A percentile compares a stretch with the other conserved stretches of the same genome.
Evolutionary conservation across 2,797 vertebrate species (phyloP).

Genomic region (Etheostoma nigrum): DNA sequence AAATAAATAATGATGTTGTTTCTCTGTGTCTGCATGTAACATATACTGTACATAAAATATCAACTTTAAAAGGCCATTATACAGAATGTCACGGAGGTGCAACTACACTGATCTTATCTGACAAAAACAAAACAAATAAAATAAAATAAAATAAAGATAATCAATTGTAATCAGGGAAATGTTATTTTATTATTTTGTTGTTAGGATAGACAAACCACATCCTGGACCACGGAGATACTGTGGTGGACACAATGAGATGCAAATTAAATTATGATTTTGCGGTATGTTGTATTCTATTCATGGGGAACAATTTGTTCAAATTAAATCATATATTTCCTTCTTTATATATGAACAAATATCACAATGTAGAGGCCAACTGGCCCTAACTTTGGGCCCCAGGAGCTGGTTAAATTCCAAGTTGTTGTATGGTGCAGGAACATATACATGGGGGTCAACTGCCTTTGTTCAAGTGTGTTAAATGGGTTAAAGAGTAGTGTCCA

Average conservation of each 20-base stretch:
- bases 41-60: background rate
- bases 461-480: slow-evolving; percentile 63
- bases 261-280: background rate
- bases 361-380: background rate
- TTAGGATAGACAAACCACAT: background rate
- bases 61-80: background rate
- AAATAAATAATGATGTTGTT: background rate
- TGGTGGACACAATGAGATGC: background rate
- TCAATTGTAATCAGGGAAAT: too few species aligned
- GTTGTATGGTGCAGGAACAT: slow-evolving; percentile 40
- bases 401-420: slow-evolving; percentile 54
- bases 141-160: background rate
- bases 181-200: background rate
- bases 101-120: background rate
- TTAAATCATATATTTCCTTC: background rate
- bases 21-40: background rate
- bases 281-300: background rate
- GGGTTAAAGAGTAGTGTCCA: slow-evolving; percentile 65
- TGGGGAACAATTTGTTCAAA: background rate
- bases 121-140: background rate
- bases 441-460: slow-evolving; percentile 50
- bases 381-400: slow-evolving; percentile 20
- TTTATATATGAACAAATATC: slow-evolving; percentile 5
- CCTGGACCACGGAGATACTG: background rate
- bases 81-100: background rate